A percentile compares a stretch with the other conserved stretches of the same genome.
These are phyloP conservation scores for Sesia apiformis DNA, from an alignment of 2,888 invertebrate species.

Conservation along the genomic window DNA sequence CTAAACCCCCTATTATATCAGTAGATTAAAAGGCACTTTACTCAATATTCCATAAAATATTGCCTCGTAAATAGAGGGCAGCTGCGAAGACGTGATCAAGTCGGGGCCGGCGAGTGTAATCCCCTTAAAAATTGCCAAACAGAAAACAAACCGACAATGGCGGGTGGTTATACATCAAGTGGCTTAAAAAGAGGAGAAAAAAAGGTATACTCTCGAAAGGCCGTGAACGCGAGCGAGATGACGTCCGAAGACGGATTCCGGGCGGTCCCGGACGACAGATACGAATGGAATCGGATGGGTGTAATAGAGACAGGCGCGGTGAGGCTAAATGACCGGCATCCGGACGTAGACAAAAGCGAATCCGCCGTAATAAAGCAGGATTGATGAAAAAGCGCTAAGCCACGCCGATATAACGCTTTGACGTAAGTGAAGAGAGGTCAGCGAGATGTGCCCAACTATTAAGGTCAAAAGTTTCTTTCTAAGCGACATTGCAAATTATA, in stretches of 20 bases:
- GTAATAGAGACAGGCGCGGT: conserved; percentile 62
- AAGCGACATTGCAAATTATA: no score
- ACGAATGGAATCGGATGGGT: conserved; percentile 54
- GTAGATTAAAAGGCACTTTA: conserved; percentile 73
- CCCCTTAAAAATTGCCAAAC: conserved; percentile 73
- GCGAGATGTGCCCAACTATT: conserved; percentile 6
- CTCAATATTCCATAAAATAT: conserved; percentile 73
- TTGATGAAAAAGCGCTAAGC: conserved; percentile 78
- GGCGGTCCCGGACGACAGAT: conserved; percentile 65
- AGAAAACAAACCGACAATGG: conserved; percentile 65
- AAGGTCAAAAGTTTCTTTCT: no score
- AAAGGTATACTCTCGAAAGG: conserved; percentile 20
- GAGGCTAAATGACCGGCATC: conserved; percentile 69
- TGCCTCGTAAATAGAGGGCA: conserved; percentile 66
- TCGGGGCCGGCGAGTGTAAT: conserved; percentile 46
- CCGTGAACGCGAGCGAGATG: conserved; percentile 26
- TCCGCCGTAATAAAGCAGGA: conserved; percentile 74
- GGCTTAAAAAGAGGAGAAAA: conserved; percentile 51
- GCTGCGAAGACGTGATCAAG: conserved; percentile 65
- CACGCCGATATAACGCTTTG: conserved; percentile 65
- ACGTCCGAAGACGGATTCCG: conserved; percentile 58
- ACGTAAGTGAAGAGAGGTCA: conserved; percentile 18
- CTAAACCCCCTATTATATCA: conserved; percentile 62
- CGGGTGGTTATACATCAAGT: conserved; percentile 55
- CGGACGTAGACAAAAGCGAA: conserved; percentile 69